phyloP scores from a whole-genome alignment of 2,888 invertebrate species.

The Drosophila bunnanda region DNA sequence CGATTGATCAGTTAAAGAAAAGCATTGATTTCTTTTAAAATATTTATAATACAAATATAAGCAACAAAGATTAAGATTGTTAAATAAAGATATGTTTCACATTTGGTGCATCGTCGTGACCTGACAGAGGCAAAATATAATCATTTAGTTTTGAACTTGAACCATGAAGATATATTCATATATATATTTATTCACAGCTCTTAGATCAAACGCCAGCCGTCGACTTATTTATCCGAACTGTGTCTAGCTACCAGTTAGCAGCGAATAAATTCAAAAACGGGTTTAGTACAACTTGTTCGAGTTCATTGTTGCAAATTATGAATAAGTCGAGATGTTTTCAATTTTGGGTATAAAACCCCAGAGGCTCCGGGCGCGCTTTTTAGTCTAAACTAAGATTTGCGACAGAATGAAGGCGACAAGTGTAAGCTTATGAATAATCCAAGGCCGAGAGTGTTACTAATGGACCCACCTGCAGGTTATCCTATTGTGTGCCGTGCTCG shows the following conservation, averaged over 20 bases:
- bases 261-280: conserved; percentile 55
- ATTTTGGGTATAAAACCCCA: conserved; percentile 56
- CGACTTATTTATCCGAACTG: conserved; percentile 21
- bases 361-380: conserved; percentile 34
- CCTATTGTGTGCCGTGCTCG: conserved; percentile 53
- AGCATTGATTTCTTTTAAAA: too few species aligned
- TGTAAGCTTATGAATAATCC: conserved; percentile 48
- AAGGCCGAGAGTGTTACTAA: background rate
- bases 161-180: conserved; percentile 1
- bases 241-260: conserved; percentile 28
- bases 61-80: background rate
- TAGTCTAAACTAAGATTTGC: conserved; percentile 48
- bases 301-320: conserved; percentile 74
- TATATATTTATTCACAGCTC: background rate
- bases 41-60: background rate
- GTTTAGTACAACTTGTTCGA: conserved; percentile 68
- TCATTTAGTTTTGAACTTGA: conserved; percentile 1
- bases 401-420: conserved; percentile 60
- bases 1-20: background rate
- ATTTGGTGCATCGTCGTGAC: background rate
- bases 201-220: conserved; percentile 26
- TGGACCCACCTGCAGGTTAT: conserved; percentile 46
- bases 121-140: background rate
- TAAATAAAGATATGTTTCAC: background rate
- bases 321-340: conserved; percentile 29